Evolutionary conservation across 2,888 invertebrate genomes (phyloP), one percentile per base, ranked within the genome.

Genomic region (Eupeodes latifasciatus): DNA sequence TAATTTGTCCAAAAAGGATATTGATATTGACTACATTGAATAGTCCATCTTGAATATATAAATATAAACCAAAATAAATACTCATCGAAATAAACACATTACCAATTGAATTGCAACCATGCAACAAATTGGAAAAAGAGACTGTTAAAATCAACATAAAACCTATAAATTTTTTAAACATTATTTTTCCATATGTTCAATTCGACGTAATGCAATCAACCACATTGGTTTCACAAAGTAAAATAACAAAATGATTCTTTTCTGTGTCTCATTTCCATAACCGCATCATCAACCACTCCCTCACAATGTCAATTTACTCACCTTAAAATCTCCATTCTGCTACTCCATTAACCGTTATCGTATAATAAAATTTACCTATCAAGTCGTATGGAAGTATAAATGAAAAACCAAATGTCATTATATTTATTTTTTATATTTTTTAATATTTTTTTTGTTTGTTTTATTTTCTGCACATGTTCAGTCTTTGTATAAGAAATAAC

Each of bases 401-500:
- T 10, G 49, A 78, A 67, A 67, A 49, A 16, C 49, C 14, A 36
- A 36, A 69, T 69, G 16, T 40, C 71, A 40, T 71, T 55, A 44
- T 69, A 55, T 53, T 66, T 67, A 51, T n/a, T 74, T 74, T 74
- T 74, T 55, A 14, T 74, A 34, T 77, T 75, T 78, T 87, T 81
- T 72, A 83, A 71, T 69, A 62, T 83, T 51, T 74, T 77, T 79
- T 77, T 89, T 90, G 78, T 89, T 86, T 81, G 84, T 89, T 91
- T 91, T 91, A 90, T 92, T 90, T 91, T 91, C 91, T 92, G 83
- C 91, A 91, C 92, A 91, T 91, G 89, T 91, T 92, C 93, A 93
- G 92, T 92, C 93, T 92, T 92, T 92, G 92, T 93, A 92, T 92
- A 92, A 92, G 92, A 92, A 92, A 92, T 92, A 92, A 92, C 92